These are phyloP conservation scores for Oscarella lobularis DNA, from an alignment of 37 sponge, comb jelly and placozoan genomes.

Conservation along the genomic window DNA sequence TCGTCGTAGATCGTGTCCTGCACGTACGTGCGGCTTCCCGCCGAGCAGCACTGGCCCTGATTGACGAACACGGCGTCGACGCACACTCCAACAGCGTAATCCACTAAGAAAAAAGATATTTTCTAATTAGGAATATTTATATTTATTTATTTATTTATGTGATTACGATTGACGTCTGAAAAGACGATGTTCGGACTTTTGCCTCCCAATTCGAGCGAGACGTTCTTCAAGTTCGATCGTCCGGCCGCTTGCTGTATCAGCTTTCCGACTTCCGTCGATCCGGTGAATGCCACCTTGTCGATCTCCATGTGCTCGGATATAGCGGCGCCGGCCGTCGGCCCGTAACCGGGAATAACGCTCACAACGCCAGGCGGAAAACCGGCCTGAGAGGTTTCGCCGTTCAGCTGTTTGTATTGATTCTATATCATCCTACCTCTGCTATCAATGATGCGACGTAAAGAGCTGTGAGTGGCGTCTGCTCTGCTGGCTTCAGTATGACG, in stretches of 20 bases:
- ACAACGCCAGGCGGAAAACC: constrained; percentile 84
- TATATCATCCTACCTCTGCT: too few species aligned
- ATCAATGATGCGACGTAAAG: constrained; percentile 84
- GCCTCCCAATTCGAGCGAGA: constrained; percentile 87
- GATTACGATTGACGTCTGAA: constrained; percentile 54
- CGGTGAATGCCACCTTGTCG: constrained; percentile 86
- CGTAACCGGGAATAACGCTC: constrained; percentile 77
- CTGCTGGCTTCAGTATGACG: constrained; percentile 82
- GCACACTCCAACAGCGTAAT: constrained; percentile 71
- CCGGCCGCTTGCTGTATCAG: constrained; percentile 70
- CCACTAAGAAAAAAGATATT: constrained; percentile 34
- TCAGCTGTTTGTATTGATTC: too few species aligned
- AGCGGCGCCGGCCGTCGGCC: constrained; percentile 60
- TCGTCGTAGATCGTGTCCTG: constrained; percentile 76
- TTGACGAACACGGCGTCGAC: constrained; percentile 87
- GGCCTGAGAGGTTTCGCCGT: too few species aligned
- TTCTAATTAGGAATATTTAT: too few species aligned
- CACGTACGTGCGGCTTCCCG: constrained; percentile 77
- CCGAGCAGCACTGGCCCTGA: constrained; percentile 97
- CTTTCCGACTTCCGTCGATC: constrained; percentile 80
- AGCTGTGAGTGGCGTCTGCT: constrained; percentile 79
- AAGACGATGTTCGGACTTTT: constrained; percentile 92
- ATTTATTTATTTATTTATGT: too few species aligned
- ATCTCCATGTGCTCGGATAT: constrained; percentile 73
- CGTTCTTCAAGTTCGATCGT: constrained; percentile 62